Evolutionary conservation across 2,888 invertebrate species (phyloP).

Genomic region (Stomorhina lunata): DNA sequence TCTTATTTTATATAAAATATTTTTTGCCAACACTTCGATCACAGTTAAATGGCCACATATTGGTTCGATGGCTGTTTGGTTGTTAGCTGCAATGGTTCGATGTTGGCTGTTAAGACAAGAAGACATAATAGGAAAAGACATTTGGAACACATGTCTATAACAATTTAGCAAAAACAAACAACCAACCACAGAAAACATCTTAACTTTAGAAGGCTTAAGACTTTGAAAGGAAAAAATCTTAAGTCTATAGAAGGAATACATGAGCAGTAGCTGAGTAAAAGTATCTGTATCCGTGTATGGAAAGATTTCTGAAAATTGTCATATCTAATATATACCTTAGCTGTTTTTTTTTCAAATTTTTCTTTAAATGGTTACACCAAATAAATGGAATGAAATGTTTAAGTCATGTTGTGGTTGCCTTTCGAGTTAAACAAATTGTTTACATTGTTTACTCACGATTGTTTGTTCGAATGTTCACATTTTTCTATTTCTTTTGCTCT

Average conservation of each 20-base stretch:
- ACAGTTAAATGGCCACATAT: conserved; percentile 39
- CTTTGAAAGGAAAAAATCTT: background rate
- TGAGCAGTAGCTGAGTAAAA: background rate
- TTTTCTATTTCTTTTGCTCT: background rate
- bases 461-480: background rate
- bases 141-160: conserved; percentile 8
- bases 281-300: background rate
- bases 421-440: background rate
- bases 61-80: background rate
- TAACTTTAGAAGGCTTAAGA: background rate
- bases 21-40: conserved; percentile 29
- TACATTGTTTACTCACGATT: background rate
- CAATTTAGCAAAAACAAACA: background rate
- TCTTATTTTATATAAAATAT: background rate
- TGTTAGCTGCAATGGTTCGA: too few relatives aligned
- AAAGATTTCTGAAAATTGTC: conserved; percentile 15
- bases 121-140: background rate
- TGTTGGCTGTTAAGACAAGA: background rate
- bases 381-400: background rate
- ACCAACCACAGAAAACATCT: background rate
- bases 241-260: background rate
- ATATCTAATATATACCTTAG: background rate
- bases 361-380: too few relatives aligned
- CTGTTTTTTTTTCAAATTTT: background rate
- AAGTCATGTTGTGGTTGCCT: background rate